These are phyloP conservation scores for Carcharodon carcharias DNA, from an alignment of 2,797 vertebrate species.

Conservation along the genomic window DNA sequence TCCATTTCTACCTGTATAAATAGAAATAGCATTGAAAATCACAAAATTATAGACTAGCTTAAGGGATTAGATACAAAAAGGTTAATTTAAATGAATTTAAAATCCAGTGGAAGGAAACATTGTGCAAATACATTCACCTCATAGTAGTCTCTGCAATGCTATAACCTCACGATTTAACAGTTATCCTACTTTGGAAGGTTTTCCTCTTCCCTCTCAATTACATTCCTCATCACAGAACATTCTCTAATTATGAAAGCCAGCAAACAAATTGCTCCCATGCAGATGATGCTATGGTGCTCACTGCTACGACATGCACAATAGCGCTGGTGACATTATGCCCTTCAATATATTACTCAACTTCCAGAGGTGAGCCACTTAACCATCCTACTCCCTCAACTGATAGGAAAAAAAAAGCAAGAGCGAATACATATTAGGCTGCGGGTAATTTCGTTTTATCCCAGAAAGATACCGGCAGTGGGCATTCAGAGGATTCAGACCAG, in stretches of 20 bases:
- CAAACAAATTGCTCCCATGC: neutral
- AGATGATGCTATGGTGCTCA: neutral
- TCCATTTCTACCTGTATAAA: slow-evolving; percentile 1
- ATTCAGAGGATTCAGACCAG: neutral
- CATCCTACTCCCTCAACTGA: neutral
- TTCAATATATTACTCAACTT: neutral
- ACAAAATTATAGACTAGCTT: neutral
- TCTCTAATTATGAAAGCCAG: neutral
- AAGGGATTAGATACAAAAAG: neutral
- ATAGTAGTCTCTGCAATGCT: neutral
- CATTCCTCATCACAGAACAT: neutral
- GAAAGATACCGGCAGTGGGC: neutral
- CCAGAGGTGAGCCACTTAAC: neutral
- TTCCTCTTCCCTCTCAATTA: neutral
- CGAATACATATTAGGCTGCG: neutral
- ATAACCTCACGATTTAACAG: neutral
- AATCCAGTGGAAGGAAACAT: slow-evolving; percentile 2
- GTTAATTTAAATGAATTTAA: neutral
- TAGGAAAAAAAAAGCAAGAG: neutral
- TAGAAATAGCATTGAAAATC: neutral
- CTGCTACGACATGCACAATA: neutral
- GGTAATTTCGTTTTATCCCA: neutral
- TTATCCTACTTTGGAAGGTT: neutral
- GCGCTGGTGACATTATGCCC: neutral
- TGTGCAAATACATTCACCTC: neutral